phyloP scores from a whole-genome alignment of 2,113 vertebrate species.

The Candoia aspera region DNA sequence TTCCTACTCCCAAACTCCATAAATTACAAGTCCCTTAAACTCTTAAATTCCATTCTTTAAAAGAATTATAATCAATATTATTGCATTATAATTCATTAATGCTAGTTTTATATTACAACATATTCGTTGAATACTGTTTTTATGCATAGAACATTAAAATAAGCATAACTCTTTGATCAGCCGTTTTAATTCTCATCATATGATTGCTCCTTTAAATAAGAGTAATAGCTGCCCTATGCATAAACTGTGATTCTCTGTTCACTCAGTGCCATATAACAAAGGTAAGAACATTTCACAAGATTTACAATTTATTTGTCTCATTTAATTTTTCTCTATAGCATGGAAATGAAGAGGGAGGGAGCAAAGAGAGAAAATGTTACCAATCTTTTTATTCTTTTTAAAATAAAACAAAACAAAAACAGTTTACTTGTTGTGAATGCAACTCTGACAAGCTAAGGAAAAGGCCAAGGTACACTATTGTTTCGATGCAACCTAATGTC shows the following conservation, averaged over 20 bases:
- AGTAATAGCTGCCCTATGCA: slow-evolving; percentile 54
- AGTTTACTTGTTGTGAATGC: background rate
- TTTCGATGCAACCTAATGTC: background rate
- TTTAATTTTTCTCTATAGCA: background rate
- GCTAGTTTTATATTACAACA: background rate
- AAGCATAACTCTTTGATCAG: background rate
- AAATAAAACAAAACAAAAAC: background rate
- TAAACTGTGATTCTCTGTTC: slow-evolving; percentile 46
- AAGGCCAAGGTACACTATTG: slow-evolving; percentile 17
- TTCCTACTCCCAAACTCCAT: too few relatives aligned
- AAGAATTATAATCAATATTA: background rate
- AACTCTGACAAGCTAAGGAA: slow-evolving; percentile 28
- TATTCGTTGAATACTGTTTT: background rate
- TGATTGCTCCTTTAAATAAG: slow-evolving; percentile 55
- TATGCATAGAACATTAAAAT: background rate
- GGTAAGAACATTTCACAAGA: slow-evolving; percentile 40
- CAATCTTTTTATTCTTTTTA: background rate
- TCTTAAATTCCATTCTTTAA: background rate
- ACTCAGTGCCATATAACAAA: slow-evolving; percentile 34
- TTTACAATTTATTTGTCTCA: slow-evolving; percentile 43
- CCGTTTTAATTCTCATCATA: background rate
- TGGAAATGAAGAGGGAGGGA: slow-evolving; percentile 29
- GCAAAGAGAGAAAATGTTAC: background rate
- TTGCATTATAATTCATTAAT: background rate
- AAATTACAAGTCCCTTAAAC: too few relatives aligned